These are phyloP conservation scores for Paracanthobrama guichenoti DNA, from an alignment of 2,113 vertebrate species.

Conservation along the genomic window DNA sequence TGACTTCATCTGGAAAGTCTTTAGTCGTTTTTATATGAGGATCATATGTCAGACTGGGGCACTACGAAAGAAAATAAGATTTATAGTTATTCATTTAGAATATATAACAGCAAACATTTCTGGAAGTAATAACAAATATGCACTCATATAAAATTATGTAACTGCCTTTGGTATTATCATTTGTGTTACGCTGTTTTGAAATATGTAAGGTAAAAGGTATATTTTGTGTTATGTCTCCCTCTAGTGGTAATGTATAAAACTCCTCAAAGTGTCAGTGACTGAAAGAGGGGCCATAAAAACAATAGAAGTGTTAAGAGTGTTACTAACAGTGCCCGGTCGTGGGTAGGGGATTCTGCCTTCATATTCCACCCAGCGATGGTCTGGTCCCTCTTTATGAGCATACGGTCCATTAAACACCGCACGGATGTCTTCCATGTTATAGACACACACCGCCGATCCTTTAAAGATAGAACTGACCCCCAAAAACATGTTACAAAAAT, in stretches of 20 bases:
- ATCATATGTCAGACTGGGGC: constrained; percentile 95
- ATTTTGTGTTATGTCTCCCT: constrained; percentile 61
- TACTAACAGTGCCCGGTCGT: constrained; percentile 89
- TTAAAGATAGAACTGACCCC: constrained; percentile 90
- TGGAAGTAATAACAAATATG: not conserved
- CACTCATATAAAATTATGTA: not conserved
- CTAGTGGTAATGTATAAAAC: constrained; percentile 60
- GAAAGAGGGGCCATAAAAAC: not conserved
- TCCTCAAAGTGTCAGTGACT: not conserved
- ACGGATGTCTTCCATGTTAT: constrained; percentile 93
- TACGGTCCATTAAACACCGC: constrained; percentile 94
- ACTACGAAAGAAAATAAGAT: constrained; percentile 70
- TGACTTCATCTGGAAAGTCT: constrained; percentile 93
- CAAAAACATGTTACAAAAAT: not conserved
- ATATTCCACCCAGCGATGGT: constrained; percentile 94
- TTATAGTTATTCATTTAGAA: not conserved
- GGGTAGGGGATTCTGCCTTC: constrained; percentile 94
- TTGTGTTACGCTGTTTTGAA: not conserved
- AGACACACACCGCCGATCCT: constrained; percentile 96
- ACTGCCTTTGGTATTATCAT: not conserved
- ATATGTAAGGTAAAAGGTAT: not conserved
- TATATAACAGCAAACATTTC: not conserved
- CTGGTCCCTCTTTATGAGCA: constrained; percentile 93
- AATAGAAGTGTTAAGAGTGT: not conserved
- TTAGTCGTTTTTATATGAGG: constrained; percentile 90